Percentiles rank a stretch among this genome's conserved stretches.
These are phyloP conservation scores for Motacilla tschutschensis DNA, from an alignment of 2,113 vertebrate species.

Conservation along the genomic window DNA sequence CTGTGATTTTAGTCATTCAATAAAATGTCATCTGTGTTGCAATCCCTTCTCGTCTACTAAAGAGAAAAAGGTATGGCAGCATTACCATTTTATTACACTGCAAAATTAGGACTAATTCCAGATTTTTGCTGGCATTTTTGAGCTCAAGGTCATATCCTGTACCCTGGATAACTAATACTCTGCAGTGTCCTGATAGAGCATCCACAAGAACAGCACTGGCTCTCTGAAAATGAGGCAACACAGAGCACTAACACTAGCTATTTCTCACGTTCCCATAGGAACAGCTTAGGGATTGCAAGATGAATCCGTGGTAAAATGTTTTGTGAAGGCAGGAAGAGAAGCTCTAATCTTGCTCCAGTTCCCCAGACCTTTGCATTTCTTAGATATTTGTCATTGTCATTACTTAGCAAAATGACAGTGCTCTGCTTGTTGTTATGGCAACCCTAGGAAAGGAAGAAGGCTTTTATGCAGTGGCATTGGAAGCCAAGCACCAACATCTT, in stretches of 20 bases:
- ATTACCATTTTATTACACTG: not conserved
- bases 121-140: not conserved
- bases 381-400: constrained; percentile 44
- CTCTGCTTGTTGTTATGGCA: constrained; percentile 43
- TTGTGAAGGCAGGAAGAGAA: constrained; percentile 28
- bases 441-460: not conserved
- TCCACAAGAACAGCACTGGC: not conserved
- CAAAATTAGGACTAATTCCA: constrained; percentile 12
- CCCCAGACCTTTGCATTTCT: constrained; percentile 33
- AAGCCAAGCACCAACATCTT: not conserved
- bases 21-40: not conserved
- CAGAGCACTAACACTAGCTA: not conserved
- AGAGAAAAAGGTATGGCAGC: not conserved
- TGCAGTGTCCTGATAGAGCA: not conserved
- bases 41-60: not conserved
- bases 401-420: constrained; percentile 19
- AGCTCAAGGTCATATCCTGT: not conserved
- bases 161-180: not conserved
- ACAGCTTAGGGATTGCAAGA: constrained; percentile 1
- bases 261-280: constrained; percentile 38
- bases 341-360: constrained; percentile 22
- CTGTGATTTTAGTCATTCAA: not conserved
- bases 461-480: not conserved
- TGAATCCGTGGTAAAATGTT: constrained; percentile 35
- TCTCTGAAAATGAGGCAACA: constrained; percentile 17